Evolutionary conservation across 2,113 vertebrate species (phyloP), one percentile per base, ranked within the genome.

Genomic region (Thymallus thymallus): DNA sequence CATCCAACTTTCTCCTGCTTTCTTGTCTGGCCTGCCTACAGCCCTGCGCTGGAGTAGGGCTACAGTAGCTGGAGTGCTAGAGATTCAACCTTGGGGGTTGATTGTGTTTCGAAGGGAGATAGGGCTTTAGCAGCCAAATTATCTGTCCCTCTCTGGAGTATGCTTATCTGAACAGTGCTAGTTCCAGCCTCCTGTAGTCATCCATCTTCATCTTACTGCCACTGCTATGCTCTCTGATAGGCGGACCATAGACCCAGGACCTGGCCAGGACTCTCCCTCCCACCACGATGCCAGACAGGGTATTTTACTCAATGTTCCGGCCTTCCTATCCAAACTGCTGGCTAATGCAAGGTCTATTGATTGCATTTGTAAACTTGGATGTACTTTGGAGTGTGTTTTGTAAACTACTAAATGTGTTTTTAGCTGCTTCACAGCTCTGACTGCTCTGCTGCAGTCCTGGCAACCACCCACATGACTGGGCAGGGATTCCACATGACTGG

Each of bases 141-240:
- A 63, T 26, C 63, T 56, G n/a, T 30, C 41, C 69, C 22, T 30
- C 32, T 61, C 74, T 71, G 24, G 20, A 9, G 35, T 41, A 22
- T 22, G 35, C 70, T 87, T 85, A 87, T 87, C 78, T 73, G 71
- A 41, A 24, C 66, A 66, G 46, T 63, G 69, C 68, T 29, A 69
- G 23, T 45, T 64, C 74, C 51, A 51, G 48, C 32, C 71, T 32
- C 69, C 3, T 5, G 41, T 7, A 22, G 35, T 58, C 58, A 84
- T 85, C 75, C 69, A 85, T 87, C 86, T 85, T 81, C 13, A 66
- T 78, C 72, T n/a, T 45, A 18, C 69, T 68, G 61, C 35, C 71
- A 29, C 46, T 26, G 51, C 32, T 2, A 48, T 69, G 62, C n/a
- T 23, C 23, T 5, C 30, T 67, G 60, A 73, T 61, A 6, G 75